These are phyloP conservation scores for Pyrgus malvae DNA, from an alignment of 2,888 invertebrate species.

Conservation along the genomic window DNA sequence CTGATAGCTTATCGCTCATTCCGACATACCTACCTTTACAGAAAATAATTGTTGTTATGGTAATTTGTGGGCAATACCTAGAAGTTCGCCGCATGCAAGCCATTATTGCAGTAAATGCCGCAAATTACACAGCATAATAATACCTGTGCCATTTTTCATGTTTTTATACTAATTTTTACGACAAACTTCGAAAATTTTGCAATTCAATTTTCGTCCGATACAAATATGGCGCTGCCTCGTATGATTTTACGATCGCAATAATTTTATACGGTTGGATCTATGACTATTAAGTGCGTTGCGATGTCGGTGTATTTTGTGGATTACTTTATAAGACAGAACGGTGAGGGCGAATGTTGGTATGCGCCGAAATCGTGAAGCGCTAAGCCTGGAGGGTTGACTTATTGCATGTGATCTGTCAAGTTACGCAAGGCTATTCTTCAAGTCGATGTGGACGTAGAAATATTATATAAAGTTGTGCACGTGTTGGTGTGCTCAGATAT, in stretches of 20 bases:
- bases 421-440: too few relatives aligned
- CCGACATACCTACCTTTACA: constrained; percentile 22
- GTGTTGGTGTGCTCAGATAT: constrained; percentile 13
- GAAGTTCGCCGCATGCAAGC: constrained; percentile 46
- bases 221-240: not conserved
- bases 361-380: too few relatives aligned
- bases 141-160: constrained; percentile 50
- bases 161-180: constrained; percentile 34
- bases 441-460: too few relatives aligned
- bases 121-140: constrained; percentile 53
- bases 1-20: constrained; percentile 22
- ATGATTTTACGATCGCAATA: not conserved
- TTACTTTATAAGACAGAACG: too few relatives aligned
- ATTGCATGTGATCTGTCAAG: too few relatives aligned
- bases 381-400: too few relatives aligned
- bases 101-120: constrained; percentile 46
- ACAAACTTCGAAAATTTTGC: constrained; percentile 11
- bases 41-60: constrained; percentile 37
- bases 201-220: constrained; percentile 10
- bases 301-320: too few relatives aligned
- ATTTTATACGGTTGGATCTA: too few relatives aligned
- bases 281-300: too few relatives aligned
- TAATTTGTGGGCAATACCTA: constrained; percentile 44
- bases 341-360: too few relatives aligned
- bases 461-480: not conserved